phyloP scores from a whole-genome alignment of 1,140 invertebrate species.

The Helicoverpa armigera region DNA sequence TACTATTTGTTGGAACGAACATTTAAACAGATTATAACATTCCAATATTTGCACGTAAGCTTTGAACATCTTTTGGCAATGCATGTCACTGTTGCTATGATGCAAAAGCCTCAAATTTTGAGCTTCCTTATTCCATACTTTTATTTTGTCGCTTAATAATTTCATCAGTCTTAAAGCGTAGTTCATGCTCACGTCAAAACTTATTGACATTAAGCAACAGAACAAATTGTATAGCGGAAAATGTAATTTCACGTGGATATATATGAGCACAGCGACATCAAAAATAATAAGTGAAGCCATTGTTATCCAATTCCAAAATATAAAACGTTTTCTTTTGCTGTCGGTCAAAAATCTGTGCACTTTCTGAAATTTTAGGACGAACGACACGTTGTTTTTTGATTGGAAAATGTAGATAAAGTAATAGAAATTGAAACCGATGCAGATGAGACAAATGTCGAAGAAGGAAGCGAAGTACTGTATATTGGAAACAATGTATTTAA shows the following conservation, averaged over 20 bases:
- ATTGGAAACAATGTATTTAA: background rate
- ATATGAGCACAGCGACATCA: no score
- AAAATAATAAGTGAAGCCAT: background rate
- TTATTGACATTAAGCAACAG: background rate
- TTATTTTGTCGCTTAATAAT: background rate
- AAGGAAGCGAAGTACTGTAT: background rate
- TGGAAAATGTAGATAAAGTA: background rate
- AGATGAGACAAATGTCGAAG: background rate
- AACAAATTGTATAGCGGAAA: background rate
- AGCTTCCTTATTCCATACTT: conserved; percentile 1
- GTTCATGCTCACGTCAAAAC: background rate
- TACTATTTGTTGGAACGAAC: background rate
- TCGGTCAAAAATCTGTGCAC: background rate
- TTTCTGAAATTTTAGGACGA: conserved; percentile 23
- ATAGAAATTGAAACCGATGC: background rate
- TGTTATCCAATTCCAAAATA: background rate
- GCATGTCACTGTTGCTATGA: background rate
- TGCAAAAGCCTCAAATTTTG: background rate
- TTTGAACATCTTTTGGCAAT: background rate
- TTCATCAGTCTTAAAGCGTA: background rate
- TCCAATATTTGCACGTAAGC: background rate
- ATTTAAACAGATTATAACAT: background rate
- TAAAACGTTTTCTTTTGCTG: background rate
- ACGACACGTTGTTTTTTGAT: background rate
- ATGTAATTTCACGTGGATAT: background rate